Evolutionary conservation across 2,113 vertebrate species (phyloP).

Genomic region (Microcebus tavaratra): DNA sequence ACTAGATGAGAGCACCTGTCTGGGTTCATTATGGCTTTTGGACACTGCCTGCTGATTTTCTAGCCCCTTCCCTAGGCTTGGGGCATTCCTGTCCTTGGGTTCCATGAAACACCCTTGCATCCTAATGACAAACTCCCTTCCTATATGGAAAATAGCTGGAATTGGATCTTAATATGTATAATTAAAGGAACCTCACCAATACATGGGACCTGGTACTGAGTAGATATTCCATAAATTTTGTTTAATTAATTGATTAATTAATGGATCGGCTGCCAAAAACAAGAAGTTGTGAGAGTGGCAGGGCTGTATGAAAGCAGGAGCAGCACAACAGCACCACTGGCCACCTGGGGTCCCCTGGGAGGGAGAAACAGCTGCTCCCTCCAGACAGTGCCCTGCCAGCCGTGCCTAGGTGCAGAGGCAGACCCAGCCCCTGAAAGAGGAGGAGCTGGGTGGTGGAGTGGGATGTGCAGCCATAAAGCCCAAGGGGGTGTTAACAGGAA

Average conservation of each 20-base stretch:
- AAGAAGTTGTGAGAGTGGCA: not conserved
- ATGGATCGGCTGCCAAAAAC: not conserved
- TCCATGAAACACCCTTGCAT: not conserved
- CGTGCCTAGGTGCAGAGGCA: too few species aligned
- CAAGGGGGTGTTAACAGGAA: too few species aligned
- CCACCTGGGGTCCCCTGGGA: not conserved
- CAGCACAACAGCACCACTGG: not conserved
- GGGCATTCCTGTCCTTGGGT: not conserved
- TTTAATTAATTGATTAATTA: conserved; percentile 27
- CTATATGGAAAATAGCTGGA: not conserved
- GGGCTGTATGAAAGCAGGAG: not conserved
- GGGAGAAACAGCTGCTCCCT: not conserved
- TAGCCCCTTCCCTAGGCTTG: not conserved
- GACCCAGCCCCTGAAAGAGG: too few species aligned
- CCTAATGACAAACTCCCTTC: not conserved
- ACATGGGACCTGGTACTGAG: not conserved
- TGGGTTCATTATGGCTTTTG: not conserved
- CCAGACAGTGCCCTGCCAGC: not conserved
- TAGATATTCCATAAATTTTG: not conserved
- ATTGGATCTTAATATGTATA: conserved; percentile 26
- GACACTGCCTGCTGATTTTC: not conserved
- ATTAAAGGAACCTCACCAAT: not conserved
- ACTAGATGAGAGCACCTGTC: not conserved
- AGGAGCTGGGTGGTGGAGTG: too few species aligned
- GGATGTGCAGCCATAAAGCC: too few species aligned